These are phyloP conservation scores for Heteropelma amictum DNA, from an alignment of 2,888 invertebrate genomes.

Conservation along the genomic window DNA sequence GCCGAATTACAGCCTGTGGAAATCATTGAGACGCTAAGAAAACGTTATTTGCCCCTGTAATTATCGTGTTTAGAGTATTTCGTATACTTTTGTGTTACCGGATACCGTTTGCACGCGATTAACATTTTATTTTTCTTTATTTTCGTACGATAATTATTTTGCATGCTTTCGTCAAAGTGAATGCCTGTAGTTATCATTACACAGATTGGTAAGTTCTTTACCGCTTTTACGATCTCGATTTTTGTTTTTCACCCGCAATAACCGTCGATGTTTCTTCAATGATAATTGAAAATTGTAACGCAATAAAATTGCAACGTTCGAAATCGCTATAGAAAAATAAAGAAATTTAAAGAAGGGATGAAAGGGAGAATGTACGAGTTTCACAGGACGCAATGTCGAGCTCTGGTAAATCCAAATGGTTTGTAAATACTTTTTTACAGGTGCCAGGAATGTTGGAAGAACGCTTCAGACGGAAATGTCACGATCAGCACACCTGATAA, in stretches of 20 bases:
- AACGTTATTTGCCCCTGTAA: neutral
- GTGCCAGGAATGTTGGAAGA: conserved; percentile 82
- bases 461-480: conserved; percentile 79
- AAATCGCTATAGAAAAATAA: neutral
- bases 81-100: too few relatives aligned
- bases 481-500: conserved; percentile 74
- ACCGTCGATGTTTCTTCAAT: neutral
- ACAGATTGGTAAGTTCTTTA: conserved; percentile 38
- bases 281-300: neutral
- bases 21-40: too few relatives aligned
- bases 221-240: neutral
- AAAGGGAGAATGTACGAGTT: neutral
- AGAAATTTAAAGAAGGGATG: neutral
- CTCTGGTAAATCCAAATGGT: conserved; percentile 51
- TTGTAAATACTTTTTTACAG: conserved; percentile 76
- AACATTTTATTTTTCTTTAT: too few relatives aligned
- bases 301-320: neutral
- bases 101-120: too few relatives aligned
- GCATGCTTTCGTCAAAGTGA: too few relatives aligned
- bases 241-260: neutral
- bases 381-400: neutral
- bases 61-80: too few relatives aligned
- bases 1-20: too few relatives aligned
- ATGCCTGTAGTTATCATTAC: too few relatives aligned
- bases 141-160: too few relatives aligned